Evolutionary conservation across 2,797 vertebrate genomes (phyloP).

Genomic region (Notolepis coatsorum): DNA sequence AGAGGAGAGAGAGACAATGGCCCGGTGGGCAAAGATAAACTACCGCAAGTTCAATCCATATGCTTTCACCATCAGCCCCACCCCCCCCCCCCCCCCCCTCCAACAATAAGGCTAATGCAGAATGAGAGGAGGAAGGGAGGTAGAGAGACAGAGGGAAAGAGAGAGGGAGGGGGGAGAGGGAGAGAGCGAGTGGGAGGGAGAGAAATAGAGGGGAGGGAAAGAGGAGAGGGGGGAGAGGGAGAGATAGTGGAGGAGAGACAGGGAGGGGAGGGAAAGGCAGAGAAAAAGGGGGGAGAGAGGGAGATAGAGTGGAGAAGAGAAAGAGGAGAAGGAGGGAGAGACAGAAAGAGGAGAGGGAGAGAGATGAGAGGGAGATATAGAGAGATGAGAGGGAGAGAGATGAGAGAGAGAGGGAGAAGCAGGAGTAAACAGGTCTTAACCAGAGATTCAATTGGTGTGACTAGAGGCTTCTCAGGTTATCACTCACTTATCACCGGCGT

Average conservation of each 20-base stretch:
- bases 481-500: conserved; percentile 59
- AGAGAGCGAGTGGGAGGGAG: too few relatives aligned
- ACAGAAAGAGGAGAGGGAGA: background rate
- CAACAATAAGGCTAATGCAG: conserved; percentile 54
- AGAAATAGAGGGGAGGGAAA: background rate
- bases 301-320: background rate
- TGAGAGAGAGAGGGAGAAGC: too few relatives aligned
- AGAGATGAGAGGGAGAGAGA: too few relatives aligned
- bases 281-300: background rate
- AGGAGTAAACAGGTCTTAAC: too few relatives aligned
- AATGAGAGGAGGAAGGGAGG: conserved; percentile 22
- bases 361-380: too few relatives aligned
- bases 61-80: conserved; percentile 47
- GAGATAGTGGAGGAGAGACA: too few relatives aligned
- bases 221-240: too few relatives aligned
- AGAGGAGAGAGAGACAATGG: too few relatives aligned
- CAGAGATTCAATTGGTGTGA: conserved; percentile 49
- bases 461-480: conserved; percentile 57
- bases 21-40: conserved; percentile 53
- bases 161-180: background rate
- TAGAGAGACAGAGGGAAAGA: background rate
- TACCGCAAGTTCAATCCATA: conserved; percentile 42
- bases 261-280: too few relatives aligned
- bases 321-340: background rate
- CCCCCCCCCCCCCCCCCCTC: conserved; percentile 13